Evolutionary conservation across 1,140 invertebrate genomes (phyloP), one percentile per base, ranked within the genome.

Genomic region (Liolophura sinensis): DNA sequence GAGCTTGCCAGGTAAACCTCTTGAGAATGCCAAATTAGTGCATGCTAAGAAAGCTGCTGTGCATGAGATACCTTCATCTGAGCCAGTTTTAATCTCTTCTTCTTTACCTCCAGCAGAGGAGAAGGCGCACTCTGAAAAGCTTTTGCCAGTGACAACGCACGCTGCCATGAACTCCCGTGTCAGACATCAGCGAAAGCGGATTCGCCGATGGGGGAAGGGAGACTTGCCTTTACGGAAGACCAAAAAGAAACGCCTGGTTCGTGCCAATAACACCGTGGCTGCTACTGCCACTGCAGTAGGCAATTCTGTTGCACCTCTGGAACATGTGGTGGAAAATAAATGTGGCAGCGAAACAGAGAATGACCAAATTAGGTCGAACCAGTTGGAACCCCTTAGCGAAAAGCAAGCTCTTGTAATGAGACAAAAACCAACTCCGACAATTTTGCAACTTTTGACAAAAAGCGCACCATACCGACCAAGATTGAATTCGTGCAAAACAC

Each of bases 1-100:
- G 22, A 68, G 63, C 46, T 60, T 62, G 50, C 59, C 64, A 24
- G 63, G 54, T 56, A 68, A 58, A 40, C 52, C 66, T 11, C 63
- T 65, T 20, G 68, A 69, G 57, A 58, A 70, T 18, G 68, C 58
- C 52, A 63, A 66, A 55, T 31, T 68, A 48, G 56, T 48, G 46
- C 27, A 25, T 57, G 59, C 64, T n/a, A 67, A 62, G 50, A 57
- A 62, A 31, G n/a, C 48, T 56, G 31, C 18, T 31, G n/a, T 49
- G 64, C 57, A 51, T 49, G 27, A 54, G 50, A 27, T 54, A 22
- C 46, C 46, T 27, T 5, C 24, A 40, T 24, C 60, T 24, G 51
- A 57, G 40, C 49, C 24, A n/a, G 57, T 49, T 48, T 57, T 27
- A 31, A 20, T 48, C 52, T 59, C 25, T 18, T 14, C 50, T 60